Conservation (phyloP, 2,797 vertebrate genomes). For the Argentina silus region DNA sequence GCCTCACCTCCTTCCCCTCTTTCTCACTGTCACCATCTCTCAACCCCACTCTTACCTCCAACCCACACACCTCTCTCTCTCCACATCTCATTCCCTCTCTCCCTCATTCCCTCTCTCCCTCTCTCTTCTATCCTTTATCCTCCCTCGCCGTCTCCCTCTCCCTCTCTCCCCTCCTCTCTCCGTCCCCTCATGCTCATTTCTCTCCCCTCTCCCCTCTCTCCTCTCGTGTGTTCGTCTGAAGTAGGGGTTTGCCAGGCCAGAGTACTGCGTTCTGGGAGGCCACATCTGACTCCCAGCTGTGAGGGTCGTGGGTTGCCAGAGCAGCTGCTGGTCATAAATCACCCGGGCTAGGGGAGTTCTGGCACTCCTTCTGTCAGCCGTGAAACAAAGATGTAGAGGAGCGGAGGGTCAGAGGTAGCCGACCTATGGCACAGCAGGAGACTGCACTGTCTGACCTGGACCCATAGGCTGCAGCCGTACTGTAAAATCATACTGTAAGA, state of each 20-base stretch:
- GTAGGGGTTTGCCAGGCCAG: constrained; percentile 63
- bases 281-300: constrained; percentile 88
- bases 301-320: constrained; percentile 78
- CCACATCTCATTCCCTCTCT: too few species aligned
- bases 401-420: constrained; percentile 72
- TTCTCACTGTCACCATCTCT: background rate
- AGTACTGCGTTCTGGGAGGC: constrained; percentile 81
- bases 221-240: constrained; percentile 26
- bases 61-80: background rate
- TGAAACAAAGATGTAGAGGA: constrained; percentile 94
- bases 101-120: constrained; percentile 52
- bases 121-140: constrained; percentile 6
- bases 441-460: constrained; percentile 49
- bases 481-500: constrained; percentile 1
- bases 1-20: constrained; percentile 19
- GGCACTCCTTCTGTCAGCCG: constrained; percentile 91
- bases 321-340: constrained; percentile 97
- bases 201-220: background rate
- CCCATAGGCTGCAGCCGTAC: background rate
- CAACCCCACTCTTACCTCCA: background rate
- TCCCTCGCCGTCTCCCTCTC: constrained; percentile 33
- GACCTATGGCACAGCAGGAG: constrained; percentile 67
- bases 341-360: constrained; percentile 80
- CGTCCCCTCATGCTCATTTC: constrained; percentile 42
- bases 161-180: constrained; percentile 57